phyloP scores from a whole-genome alignment of 2,113 vertebrate species.

The Corydoras maculifer region DNA sequence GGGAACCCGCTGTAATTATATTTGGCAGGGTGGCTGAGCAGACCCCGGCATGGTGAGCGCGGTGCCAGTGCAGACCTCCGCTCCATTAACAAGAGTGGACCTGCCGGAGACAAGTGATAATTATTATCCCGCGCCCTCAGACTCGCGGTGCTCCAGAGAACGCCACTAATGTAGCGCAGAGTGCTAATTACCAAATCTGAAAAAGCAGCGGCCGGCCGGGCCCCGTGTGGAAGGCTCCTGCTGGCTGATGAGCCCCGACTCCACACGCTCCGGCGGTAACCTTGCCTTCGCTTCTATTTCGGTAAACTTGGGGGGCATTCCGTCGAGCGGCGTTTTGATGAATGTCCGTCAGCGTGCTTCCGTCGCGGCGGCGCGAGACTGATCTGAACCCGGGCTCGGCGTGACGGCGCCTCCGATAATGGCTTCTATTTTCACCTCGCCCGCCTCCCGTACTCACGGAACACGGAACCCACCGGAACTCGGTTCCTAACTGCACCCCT shows the following conservation, averaged over 20 bases:
- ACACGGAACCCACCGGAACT: constrained; percentile 27
- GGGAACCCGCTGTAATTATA: constrained; percentile 41
- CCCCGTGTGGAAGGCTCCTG: background rate
- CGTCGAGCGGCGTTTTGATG: constrained; percentile 16
- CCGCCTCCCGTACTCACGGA: background rate
- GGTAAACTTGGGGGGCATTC: background rate
- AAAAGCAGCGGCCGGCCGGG: constrained; percentile 3
- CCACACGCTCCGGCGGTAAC: constrained; percentile 11
- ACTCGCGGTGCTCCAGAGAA: constrained; percentile 37
- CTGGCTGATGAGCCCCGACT: constrained; percentile 3
- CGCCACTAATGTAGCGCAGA: constrained; percentile 36
- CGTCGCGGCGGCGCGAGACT: constrained; percentile 3
- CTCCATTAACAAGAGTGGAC: constrained; percentile 42
- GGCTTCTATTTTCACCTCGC: constrained; percentile 18
- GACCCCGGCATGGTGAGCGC: constrained; percentile 33
- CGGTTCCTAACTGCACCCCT: constrained; percentile 20
- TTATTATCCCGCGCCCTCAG: constrained; percentile 33
- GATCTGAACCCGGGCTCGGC: background rate
- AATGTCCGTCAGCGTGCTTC: constrained; percentile 2
- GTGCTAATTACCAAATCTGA: constrained; percentile 35
- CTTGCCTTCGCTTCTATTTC: constrained; percentile 9
- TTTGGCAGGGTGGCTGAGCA: constrained; percentile 43
- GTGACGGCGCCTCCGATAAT: background rate
- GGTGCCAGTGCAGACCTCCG: constrained; percentile 32
- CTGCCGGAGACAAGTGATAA: constrained; percentile 45